phyloP scores from a whole-genome alignment of 2,888 invertebrate genomes.

The Galeruca laticollis region DNA sequence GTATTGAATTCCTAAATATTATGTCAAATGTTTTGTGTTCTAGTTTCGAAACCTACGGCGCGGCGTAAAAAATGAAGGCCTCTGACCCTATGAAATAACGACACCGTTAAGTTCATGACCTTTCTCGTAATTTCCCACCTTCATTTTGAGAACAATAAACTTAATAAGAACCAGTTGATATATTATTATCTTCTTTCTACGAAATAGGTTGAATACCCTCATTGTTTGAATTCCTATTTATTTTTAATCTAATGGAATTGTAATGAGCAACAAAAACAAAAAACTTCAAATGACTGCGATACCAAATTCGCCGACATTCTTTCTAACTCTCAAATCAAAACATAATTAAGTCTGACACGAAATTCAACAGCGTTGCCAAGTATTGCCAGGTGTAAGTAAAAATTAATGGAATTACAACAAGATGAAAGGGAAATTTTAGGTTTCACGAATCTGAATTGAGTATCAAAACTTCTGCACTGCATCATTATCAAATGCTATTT shows the following conservation, averaged over 20 bases:
- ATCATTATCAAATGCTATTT: too few relatives aligned
- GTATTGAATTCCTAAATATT: too few relatives aligned
- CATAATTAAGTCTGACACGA: not conserved
- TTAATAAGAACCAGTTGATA: not conserved
- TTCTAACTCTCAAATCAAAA: constrained; percentile 20
- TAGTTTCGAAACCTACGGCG: not conserved
- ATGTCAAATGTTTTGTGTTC: not conserved
- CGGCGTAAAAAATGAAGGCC: not conserved
- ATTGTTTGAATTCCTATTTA: not conserved
- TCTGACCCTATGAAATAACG: not conserved
- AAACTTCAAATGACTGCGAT: not conserved
- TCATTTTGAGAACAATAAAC: not conserved
- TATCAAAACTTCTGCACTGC: too few relatives aligned
- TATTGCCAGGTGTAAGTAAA: too few relatives aligned
- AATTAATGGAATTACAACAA: too few relatives aligned
- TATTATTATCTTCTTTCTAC: not conserved
- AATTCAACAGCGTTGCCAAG: not conserved
- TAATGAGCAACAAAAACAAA: not conserved
- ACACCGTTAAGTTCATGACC: not conserved
- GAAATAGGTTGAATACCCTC: not conserved
- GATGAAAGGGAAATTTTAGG: too few relatives aligned
- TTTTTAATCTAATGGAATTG: not conserved
- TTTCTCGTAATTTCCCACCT: not conserved
- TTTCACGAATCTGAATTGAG: too few relatives aligned
- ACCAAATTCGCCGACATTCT: not conserved